Conservation (phyloP, 2,797 vertebrate species). For the Oreonectes daqikongensis region DNA sequence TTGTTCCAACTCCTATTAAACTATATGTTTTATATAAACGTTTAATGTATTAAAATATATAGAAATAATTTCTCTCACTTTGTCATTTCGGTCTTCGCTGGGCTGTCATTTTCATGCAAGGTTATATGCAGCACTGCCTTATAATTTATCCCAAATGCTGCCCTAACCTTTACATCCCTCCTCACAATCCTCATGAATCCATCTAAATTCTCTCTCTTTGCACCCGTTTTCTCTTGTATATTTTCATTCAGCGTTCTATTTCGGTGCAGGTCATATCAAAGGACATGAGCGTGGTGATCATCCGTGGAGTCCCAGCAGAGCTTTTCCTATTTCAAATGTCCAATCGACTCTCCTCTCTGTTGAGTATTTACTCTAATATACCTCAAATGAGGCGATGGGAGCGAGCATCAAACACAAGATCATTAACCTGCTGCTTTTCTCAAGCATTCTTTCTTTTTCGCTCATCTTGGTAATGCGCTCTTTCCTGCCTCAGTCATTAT, state of each 20-base stretch:
- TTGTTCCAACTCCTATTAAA: not conserved
- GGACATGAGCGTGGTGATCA: slow-evolving; percentile 28
- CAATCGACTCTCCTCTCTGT: slow-evolving; percentile 35
- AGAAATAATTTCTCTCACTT: not conserved
- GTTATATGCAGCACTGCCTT: not conserved
- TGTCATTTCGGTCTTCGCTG: not conserved
- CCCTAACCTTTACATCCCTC: slow-evolving; percentile 13
- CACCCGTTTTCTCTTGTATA: not conserved
- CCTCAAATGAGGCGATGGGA: slow-evolving; percentile 52
- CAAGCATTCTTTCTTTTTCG: slow-evolving; percentile 48
- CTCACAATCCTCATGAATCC: slow-evolving; percentile 17
- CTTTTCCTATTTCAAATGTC: slow-evolving; percentile 32
- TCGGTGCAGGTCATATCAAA: slow-evolving; percentile 34
- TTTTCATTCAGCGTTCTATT: not conserved
- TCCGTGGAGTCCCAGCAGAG: slow-evolving; percentile 38
- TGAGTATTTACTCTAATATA: slow-evolving; percentile 55
- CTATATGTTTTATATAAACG: not conserved
- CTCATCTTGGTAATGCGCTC: slow-evolving; percentile 49
- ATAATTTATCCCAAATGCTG: not conserved
- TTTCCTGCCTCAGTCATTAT: slow-evolving; percentile 55
- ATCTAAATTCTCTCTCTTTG: not conserved
- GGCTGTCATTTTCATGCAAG: not conserved
- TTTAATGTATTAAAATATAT: not conserved
- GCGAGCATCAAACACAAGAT: slow-evolving; percentile 58
- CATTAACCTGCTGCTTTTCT: slow-evolving; percentile 58